phyloP scores from a whole-genome alignment of 2,113 vertebrate species.

The Gavialis gangeticus region DNA sequence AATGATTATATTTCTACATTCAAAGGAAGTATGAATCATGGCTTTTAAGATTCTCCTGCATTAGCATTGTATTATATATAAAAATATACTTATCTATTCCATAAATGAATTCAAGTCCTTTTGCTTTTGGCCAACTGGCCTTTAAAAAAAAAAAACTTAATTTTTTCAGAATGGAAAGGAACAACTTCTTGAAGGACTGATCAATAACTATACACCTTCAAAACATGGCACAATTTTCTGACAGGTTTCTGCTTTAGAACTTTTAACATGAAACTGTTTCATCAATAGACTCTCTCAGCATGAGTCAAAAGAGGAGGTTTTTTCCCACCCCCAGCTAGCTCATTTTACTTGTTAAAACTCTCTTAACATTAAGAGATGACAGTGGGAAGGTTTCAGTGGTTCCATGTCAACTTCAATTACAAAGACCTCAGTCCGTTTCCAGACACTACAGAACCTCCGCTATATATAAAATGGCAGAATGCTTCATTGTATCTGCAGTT shows the following conservation, averaged over 20 bases:
- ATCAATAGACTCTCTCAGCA: neutral
- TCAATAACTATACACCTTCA: neutral
- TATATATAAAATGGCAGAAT: fast-evolving
- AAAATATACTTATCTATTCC: slow-evolving; percentile 72
- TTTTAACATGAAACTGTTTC: neutral
- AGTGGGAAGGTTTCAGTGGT: neutral
- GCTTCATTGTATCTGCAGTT: neutral
- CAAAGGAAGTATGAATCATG: slow-evolving; percentile 57
- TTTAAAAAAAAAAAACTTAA: no score
- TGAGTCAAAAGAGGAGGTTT: neutral
- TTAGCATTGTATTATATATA: slow-evolving; percentile 61
- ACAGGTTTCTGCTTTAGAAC: neutral
- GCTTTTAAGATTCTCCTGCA: slow-evolving; percentile 48
- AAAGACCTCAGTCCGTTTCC: neutral
- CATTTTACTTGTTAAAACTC: neutral
- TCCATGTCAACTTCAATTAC: neutral
- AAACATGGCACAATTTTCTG: neutral
- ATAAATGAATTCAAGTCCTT: slow-evolving; percentile 60
- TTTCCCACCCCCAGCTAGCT: neutral
- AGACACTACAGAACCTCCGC: neutral
- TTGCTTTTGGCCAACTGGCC: neutral
- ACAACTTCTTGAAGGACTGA: neutral
- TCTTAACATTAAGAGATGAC: neutral
- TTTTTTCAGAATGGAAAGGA: no score
- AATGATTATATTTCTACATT: slow-evolving; percentile 59